A percentile compares a stretch with the other conserved stretches of the same genome.
Evolutionary conservation across 2,888 invertebrate genomes (phyloP).

Genomic region (Calliphora vomitoria): DNA sequence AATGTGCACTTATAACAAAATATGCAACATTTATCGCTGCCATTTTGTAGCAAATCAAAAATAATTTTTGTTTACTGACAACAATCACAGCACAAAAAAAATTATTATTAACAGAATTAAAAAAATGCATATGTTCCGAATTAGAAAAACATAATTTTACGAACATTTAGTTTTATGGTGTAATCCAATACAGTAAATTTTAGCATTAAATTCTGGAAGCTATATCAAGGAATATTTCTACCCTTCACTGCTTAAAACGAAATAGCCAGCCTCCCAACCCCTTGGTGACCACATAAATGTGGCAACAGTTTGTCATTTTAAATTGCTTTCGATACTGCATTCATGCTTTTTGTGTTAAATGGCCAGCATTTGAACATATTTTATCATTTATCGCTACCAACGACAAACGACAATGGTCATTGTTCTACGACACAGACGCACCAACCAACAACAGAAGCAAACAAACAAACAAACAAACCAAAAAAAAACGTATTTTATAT

Average conservation of each 20-base stretch:
- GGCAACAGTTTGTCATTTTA: slow-evolving; percentile 76
- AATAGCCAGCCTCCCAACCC: neutral
- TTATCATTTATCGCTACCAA: slow-evolving; percentile 72
- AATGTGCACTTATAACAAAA: too few relatives aligned
- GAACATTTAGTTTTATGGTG: too few relatives aligned
- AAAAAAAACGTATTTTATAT: slow-evolving; percentile 32
- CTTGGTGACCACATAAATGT: slow-evolving; percentile 65
- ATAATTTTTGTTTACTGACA: too few relatives aligned
- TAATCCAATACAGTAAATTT: too few relatives aligned
- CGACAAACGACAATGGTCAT: slow-evolving; percentile 61
- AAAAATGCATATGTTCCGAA: too few relatives aligned
- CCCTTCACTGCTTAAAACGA: neutral
- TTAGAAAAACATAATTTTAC: too few relatives aligned
- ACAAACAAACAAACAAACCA: too few relatives aligned
- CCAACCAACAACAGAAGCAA: slow-evolving; percentile 25
- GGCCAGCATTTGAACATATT: slow-evolving; percentile 72
- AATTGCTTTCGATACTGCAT: slow-evolving; percentile 72
- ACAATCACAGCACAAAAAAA: too few relatives aligned
- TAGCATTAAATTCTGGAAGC: too few relatives aligned
- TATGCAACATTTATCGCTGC: too few relatives aligned
- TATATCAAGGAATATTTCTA: neutral
- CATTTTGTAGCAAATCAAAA: too few relatives aligned
- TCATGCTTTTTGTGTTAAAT: slow-evolving; percentile 69
- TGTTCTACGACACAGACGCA: slow-evolving; percentile 49
- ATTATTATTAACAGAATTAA: too few relatives aligned